Evolutionary conservation across 2,888 invertebrate species (phyloP).

Genomic region (Myopa testacea): DNA sequence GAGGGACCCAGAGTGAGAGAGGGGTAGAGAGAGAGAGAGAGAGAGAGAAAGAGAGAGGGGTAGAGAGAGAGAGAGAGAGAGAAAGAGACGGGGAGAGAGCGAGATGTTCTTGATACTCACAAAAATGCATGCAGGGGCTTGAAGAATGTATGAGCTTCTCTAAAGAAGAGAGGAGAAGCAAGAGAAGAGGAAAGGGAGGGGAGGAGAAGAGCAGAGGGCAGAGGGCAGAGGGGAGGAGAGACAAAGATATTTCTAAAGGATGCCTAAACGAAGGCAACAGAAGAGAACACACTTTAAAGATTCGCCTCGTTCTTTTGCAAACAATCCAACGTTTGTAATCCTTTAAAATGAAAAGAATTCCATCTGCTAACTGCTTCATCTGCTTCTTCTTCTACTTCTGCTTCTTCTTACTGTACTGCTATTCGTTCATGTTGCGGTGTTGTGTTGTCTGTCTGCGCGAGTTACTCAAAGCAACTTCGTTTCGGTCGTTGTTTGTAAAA

Average conservation of each 20-base stretch:
- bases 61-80: neutral
- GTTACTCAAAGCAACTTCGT: no score
- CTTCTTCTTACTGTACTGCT: neutral
- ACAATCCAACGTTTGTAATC: neutral
- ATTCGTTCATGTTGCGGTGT: neutral
- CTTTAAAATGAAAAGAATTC: neutral
- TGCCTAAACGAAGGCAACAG: no score
- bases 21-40: slow-evolving; percentile 30
- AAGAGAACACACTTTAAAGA: no score
- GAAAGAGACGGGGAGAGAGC: no score
- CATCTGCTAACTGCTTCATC: no score
- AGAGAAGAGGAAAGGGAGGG: neutral
- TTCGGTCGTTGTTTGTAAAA: neutral
- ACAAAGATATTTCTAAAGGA: no score
- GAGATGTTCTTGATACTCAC: neutral
- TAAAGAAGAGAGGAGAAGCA: neutral
- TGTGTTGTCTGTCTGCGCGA: no score
- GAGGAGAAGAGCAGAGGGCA: neutral
- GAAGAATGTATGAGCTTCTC: neutral
- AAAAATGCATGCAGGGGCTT: neutral
- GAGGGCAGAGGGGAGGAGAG: neutral
- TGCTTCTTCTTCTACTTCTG: no score
- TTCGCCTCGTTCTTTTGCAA: neutral
- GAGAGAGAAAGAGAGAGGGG: neutral
- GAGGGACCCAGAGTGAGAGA: slow-evolving; percentile 41